These are phyloP conservation scores for Orthosia incerta DNA, from an alignment of 2,888 invertebrate genomes.

Conservation along the genomic window DNA sequence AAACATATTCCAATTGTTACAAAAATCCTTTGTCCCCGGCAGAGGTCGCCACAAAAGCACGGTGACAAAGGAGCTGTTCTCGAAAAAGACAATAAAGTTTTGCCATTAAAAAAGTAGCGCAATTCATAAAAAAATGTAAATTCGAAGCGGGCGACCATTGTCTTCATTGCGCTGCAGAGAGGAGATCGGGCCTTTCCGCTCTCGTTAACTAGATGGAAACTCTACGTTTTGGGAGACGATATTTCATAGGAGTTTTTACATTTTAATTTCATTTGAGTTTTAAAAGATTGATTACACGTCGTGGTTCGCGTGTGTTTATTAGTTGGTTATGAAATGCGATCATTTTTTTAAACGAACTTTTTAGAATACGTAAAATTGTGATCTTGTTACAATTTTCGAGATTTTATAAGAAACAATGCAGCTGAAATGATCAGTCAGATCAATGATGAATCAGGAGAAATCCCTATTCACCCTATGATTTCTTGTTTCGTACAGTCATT, in stretches of 20 bases:
- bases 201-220: slow-evolving; percentile 59
- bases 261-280: not conserved
- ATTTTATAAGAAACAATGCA: not conserved
- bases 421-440: too few relatives aligned
- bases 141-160: slow-evolving; percentile 61
- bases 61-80: slow-evolving; percentile 60
- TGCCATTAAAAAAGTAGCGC: slow-evolving; percentile 69
- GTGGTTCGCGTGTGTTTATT: not conserved
- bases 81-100: slow-evolving; percentile 76
- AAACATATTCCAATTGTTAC: slow-evolving; percentile 63
- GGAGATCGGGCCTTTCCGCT: slow-evolving; percentile 64
- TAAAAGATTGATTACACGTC: not conserved
- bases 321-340: not conserved
- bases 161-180: slow-evolving; percentile 52
- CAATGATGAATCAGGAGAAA: too few relatives aligned
- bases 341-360: not conserved
- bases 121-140: slow-evolving; percentile 71
- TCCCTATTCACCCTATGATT: too few relatives aligned
- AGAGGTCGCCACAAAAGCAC: slow-evolving; percentile 61
- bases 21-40: slow-evolving; percentile 47
- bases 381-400: not conserved
- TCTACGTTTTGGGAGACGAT: slow-evolving; percentile 34
- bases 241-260: slow-evolving; percentile 14
- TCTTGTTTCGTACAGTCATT: too few relatives aligned
- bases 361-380: too few relatives aligned